Conservation (phyloP, 2,113 vertebrate species). For the Myrmecophaga tridactyla region DNA sequence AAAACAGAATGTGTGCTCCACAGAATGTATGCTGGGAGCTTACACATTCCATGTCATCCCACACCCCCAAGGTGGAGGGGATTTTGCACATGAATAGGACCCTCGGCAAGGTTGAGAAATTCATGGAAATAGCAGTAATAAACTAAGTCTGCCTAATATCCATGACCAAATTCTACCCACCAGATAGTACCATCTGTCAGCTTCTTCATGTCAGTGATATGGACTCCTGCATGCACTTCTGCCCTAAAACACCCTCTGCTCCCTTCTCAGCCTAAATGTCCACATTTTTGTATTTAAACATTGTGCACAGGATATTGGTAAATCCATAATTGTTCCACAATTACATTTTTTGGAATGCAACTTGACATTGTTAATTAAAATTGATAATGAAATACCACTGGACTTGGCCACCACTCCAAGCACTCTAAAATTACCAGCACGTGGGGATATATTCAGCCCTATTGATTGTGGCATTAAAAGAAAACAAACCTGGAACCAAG, state of each 20-base stretch:
- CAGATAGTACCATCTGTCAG: too few species aligned
- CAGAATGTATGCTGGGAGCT: too few species aligned
- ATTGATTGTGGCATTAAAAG: not conserved
- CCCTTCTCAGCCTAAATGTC: not conserved
- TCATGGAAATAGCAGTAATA: not conserved
- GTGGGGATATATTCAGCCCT: not conserved
- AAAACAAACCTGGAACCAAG: not conserved
- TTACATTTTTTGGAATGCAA: not conserved
- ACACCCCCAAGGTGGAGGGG: too few species aligned
- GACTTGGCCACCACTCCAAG: not conserved
- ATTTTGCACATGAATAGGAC: not conserved
- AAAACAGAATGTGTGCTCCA: not conserved
- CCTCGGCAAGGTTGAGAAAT: not conserved
- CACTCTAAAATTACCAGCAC: not conserved
- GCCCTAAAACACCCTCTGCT: not conserved
- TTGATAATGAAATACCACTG: not conserved
- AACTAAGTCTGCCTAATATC: not conserved
- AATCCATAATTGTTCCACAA: not conserved
- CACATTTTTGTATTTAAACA: not conserved
- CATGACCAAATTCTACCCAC: not conserved
- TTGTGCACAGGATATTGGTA: not conserved
- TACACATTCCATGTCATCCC: not conserved
- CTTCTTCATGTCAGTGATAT: not conserved
- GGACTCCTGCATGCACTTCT: not conserved
- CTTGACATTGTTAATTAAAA: not conserved